phyloP scores from a whole-genome alignment of 2,888 invertebrate species.

The Melanostoma scalare region DNA sequence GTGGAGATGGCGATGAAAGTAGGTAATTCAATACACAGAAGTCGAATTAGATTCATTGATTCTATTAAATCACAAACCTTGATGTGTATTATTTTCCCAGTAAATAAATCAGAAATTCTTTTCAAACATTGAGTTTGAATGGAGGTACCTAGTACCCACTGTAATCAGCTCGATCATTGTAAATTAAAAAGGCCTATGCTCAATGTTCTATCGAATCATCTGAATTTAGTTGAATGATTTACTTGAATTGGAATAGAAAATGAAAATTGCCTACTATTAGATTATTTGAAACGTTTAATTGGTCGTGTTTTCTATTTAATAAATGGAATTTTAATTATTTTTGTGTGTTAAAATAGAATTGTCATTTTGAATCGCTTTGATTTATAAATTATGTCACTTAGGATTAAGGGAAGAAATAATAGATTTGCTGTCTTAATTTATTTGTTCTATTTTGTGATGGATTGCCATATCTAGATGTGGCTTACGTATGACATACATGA shows the following conservation, averaged over 20 bases:
- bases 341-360: conserved; percentile 14
- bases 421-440: too few relatives aligned
- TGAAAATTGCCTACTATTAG: conserved; percentile 55
- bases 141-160: not conserved
- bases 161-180: conserved; percentile 20
- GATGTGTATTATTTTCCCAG: conserved; percentile 11
- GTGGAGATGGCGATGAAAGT: not conserved
- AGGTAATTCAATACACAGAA: conserved; percentile 12
- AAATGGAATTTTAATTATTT: conserved; percentile 16
- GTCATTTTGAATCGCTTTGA: not conserved
- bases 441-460: too few relatives aligned
- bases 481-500: too few relatives aligned
- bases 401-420: too few relatives aligned
- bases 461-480: too few relatives aligned
- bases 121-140: conserved; percentile 47
- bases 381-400: too few relatives aligned
- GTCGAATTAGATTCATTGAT: conserved; percentile 25
- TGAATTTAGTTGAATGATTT: conserved; percentile 67
- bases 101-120: conserved; percentile 29
- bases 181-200: conserved; percentile 23
- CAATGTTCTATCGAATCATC: conserved; percentile 42
- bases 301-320: conserved; percentile 29
- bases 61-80: conserved; percentile 36
- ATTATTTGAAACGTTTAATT: conserved; percentile 56
- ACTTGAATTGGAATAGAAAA: conserved; percentile 46